Percentiles rank a stretch among this genome's conserved stretches.
Conservation (phyloP, 1,140 invertebrate genomes). For the Calephelis nemesis region DNA sequence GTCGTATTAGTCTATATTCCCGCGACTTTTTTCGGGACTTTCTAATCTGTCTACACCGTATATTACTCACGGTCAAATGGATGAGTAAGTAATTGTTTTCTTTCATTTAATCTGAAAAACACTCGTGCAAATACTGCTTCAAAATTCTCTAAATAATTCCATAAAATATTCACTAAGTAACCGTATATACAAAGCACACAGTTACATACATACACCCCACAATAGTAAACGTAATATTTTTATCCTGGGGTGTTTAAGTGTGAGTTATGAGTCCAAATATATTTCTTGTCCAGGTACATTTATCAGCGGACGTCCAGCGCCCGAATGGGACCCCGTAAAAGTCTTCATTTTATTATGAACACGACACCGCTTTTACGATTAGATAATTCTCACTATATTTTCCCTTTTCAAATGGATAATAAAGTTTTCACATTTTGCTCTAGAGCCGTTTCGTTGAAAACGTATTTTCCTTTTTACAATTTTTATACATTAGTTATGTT, state of each 20-base stretch:
- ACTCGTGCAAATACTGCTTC: too few relatives aligned
- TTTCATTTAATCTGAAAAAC: too few relatives aligned
- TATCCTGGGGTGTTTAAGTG: conserved; percentile 1
- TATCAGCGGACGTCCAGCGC: conserved; percentile 17
- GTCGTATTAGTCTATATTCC: too few relatives aligned
- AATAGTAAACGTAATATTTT: conserved; percentile 5
- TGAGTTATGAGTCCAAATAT: conserved; percentile 13
- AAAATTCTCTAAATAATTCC: too few relatives aligned
- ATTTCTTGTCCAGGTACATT: conserved; percentile 24
- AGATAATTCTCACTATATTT: conserved; percentile 24
- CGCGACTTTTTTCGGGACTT: too few relatives aligned
- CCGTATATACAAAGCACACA: too few relatives aligned
- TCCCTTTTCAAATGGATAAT: conserved; percentile 12
- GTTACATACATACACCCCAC: not conserved
- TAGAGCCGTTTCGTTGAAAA: not conserved
- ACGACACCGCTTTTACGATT: conserved; percentile 28
- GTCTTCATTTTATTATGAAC: conserved; percentile 28
- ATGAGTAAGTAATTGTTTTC: too few relatives aligned
- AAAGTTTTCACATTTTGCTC: conserved; percentile 17
- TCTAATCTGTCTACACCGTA: too few relatives aligned
- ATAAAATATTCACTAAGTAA: too few relatives aligned
- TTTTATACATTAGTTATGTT: conserved; percentile 2
- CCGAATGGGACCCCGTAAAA: conserved; percentile 24
- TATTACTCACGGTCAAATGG: too few relatives aligned
- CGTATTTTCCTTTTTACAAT: conserved; percentile 7